Base-by-base conservation (phyloP, 2,113 vertebrate species). In the Scatophagus argus region DNA sequence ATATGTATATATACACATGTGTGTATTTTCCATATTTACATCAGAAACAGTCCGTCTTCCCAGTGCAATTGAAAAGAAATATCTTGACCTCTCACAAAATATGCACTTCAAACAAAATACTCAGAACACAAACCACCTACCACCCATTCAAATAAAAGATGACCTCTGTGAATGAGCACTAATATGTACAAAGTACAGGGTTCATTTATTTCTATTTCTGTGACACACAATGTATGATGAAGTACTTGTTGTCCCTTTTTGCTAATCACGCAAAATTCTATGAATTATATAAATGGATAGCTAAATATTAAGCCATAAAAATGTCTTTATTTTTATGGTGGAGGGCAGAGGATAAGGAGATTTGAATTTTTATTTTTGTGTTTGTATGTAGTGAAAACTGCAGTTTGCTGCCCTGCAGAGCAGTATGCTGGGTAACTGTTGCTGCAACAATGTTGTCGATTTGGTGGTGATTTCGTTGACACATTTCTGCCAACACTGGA, bases 361-460 rank as follows among this genome's bases (percentile, higher is more conserved):
- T n/a, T n/a, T n/a, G n/a, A n/a, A n/a, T n/a, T 14, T 43, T 21
- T 5, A 12, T 34, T 12, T 60, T 14, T 60, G 25, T 79, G 61
- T 63, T n/a, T 56, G 29, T 46, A 44, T 60, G 31, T n/a, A 1
- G 44, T 55, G 36, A 56, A 79, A 60, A 51, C 29, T 70, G 31
- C 6, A 38, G 32, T 77, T 47, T 78, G 11, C 59, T 79, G 56
- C 29, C 59, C 21, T 68, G 31, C 29, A 62, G 62, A 54, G 66
- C 64, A 68, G 63, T 63, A 34, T 51, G 46, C 29, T 46, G 61
- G 74, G 41, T 64, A 74, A 86, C 47, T 80, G 39, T 19, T 65
- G 44, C 31, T 68, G 44, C 31, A 66, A 69, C 51, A 66, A 19
- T 47, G 32, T 56, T 74, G 49, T 34, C 56, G 27, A 77, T 63